Evolutionary conservation across 2,113 vertebrate species (phyloP), one percentile per base, ranked within the genome.

Genomic region (Nematolebias whitei): DNA sequence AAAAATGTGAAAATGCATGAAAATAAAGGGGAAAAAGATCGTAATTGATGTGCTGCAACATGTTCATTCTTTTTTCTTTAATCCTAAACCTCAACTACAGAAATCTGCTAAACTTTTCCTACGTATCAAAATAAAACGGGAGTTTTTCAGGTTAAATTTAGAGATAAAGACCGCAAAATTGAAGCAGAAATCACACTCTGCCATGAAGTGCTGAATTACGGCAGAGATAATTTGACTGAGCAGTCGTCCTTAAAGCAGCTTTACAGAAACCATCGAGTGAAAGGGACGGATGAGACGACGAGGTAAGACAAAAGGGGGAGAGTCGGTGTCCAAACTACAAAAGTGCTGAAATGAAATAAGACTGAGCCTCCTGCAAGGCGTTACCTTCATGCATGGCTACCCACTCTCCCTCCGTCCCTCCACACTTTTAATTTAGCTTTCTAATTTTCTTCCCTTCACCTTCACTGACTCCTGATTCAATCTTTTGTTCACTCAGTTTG

Each of bases 401-500:
- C 58, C 48, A n/a, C 35, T 9, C 47, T 47, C 69, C 12, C 57
- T 7, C 53, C 18, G 12, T 24, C 59, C 62, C 66, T 12, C 22
- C 45, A 18, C 76, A 40, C 44, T 74, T 63, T 85, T 82, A 78
- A 85, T 80, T 77, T 65, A 63, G 55, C 56, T 19, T 16, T 76
- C 63, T 74, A 56, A 85, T 83, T 83, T 74, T 23, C 53, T 72
- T 66, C 50, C 67, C 80, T 76, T 81, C 78, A 72, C 83, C 78
- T 76, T 53, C 55, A 23, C 54, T 4, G 53, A 76, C 50, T 80
- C 64, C 41, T 52, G 51, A 62, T 80, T 62, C 70, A 48, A 19
- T 61, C 32, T 53, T 74, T 72, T 74, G 58, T 80, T 81, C 54
- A n/a, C 4, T 38, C 39, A 68, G 56, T 69, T 68, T 22, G 2